phyloP scores from a whole-genome alignment of 2,113 vertebrate species.

The Myodes glareolus region DNA sequence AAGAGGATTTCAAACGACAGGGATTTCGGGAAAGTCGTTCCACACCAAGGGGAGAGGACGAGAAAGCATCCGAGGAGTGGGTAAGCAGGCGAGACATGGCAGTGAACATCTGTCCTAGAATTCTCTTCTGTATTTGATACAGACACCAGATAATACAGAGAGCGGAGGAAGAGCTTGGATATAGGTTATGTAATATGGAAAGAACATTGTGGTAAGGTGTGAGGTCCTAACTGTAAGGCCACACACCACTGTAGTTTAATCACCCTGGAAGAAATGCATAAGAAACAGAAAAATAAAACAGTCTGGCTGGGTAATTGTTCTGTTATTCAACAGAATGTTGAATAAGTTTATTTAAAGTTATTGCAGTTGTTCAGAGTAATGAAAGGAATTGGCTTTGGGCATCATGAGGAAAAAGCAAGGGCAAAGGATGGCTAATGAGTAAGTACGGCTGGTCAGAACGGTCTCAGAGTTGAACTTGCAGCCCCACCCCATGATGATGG shows the following conservation, averaged over 20 bases:
- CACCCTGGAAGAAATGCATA: neutral
- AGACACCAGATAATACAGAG: neutral
- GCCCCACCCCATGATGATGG: fast-evolving
- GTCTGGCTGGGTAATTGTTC: fast-evolving
- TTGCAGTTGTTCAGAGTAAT: neutral
- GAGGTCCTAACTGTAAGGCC: neutral
- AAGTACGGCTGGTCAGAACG: neutral
- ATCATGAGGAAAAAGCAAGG: neutral
- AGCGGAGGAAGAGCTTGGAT: neutral
- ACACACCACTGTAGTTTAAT: neutral
- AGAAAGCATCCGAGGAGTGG: fast-evolving
- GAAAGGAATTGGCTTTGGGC: neutral
- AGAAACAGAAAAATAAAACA: neutral
- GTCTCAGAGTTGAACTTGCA: neutral
- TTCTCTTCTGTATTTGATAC: fast-evolving
- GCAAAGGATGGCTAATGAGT: neutral
- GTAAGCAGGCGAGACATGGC: neutral
- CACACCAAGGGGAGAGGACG: neutral
- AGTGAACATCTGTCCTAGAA: neutral
- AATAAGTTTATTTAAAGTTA: neutral
- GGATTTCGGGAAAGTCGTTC: neutral
- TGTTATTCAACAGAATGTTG: too few relatives aligned
- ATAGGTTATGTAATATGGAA: neutral
- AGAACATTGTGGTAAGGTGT: neutral
- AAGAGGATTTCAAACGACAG: neutral